Evolutionary conservation across 1,140 invertebrate genomes (phyloP).

Genomic region (Atta cephalotes): DNA sequence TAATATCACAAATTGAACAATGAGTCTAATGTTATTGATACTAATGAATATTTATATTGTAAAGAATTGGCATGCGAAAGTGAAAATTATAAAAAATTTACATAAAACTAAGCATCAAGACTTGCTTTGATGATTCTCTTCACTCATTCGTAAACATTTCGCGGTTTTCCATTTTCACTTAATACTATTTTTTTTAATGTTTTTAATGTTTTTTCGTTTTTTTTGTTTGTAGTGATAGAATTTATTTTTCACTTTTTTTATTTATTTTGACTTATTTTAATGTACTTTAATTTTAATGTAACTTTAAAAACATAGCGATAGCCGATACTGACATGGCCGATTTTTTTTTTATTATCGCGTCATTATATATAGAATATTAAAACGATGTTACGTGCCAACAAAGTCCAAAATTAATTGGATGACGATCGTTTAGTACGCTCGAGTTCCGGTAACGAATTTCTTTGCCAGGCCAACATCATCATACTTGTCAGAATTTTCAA

Average conservation of each 20-base stretch:
- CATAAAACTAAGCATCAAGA: too few species aligned
- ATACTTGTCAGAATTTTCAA: slow-evolving; percentile 24
- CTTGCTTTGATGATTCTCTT: too few species aligned
- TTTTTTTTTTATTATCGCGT: slow-evolving; percentile 30
- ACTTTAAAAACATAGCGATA: not conserved
- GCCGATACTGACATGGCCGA: not conserved
- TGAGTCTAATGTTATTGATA: too few species aligned
- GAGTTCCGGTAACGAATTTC: slow-evolving; percentile 36
- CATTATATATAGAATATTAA: slow-evolving; percentile 44
- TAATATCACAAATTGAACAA: too few species aligned
- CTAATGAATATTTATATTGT: too few species aligned
- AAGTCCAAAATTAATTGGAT: slow-evolving; percentile 42
- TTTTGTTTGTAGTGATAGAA: not conserved
- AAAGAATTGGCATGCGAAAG: too few species aligned
- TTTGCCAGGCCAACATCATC: not conserved
- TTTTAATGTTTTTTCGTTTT: not conserved
- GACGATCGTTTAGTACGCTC: slow-evolving; percentile 9
- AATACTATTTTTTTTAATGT: too few species aligned
- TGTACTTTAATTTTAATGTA: not conserved
- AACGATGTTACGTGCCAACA: not conserved
- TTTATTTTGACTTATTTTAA: not conserved
- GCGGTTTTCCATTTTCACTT: too few species aligned
- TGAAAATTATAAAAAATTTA: too few species aligned
- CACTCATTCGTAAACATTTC: too few species aligned
- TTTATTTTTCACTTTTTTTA: not conserved